Evolutionary conservation across 1,140 invertebrate genomes (phyloP).

Genomic region (Drosophila nigromelanica): DNA sequence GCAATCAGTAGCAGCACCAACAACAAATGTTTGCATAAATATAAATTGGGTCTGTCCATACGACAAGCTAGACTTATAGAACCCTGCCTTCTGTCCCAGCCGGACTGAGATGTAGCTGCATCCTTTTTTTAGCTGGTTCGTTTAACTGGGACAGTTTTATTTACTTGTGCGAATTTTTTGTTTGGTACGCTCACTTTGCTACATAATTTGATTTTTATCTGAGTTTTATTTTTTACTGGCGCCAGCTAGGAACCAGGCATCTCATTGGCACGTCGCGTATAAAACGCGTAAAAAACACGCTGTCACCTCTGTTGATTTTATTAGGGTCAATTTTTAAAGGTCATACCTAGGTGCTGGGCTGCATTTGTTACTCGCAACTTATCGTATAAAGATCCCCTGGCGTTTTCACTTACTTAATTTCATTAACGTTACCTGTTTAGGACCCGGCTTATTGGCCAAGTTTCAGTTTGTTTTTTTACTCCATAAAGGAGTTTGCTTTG

Average conservation of each 20-base stretch:
- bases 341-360: not conserved
- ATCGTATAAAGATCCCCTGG: slow-evolving; percentile 43
- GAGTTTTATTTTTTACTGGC: slow-evolving; percentile 67
- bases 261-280: slow-evolving; percentile 65
- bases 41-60: slow-evolving; percentile 69
- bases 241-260: slow-evolving; percentile 33
- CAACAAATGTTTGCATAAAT: slow-evolving; percentile 62
- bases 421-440: slow-evolving; percentile 30
- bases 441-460: slow-evolving; percentile 12
- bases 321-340: slow-evolving; percentile 49
- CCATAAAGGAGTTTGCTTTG: slow-evolving; percentile 56
- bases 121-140: slow-evolving; percentile 63
- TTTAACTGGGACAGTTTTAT: slow-evolving; percentile 65
- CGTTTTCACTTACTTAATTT: slow-evolving; percentile 27
- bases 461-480: slow-evolving; percentile 27
- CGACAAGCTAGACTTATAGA: slow-evolving; percentile 43
- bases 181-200: slow-evolving; percentile 40
- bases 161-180: slow-evolving; percentile 63
- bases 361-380: slow-evolving; percentile 35
- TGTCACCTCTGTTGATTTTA: slow-evolving; percentile 56
- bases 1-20: slow-evolving; percentile 58
- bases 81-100: slow-evolving; percentile 3
- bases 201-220: slow-evolving; percentile 83
- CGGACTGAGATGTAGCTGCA: slow-evolving; percentile 21
- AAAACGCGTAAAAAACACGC: slow-evolving; percentile 56